Evolutionary conservation across 2,797 vertebrate genomes (phyloP).

Genomic region (Alectoris magna): DNA sequence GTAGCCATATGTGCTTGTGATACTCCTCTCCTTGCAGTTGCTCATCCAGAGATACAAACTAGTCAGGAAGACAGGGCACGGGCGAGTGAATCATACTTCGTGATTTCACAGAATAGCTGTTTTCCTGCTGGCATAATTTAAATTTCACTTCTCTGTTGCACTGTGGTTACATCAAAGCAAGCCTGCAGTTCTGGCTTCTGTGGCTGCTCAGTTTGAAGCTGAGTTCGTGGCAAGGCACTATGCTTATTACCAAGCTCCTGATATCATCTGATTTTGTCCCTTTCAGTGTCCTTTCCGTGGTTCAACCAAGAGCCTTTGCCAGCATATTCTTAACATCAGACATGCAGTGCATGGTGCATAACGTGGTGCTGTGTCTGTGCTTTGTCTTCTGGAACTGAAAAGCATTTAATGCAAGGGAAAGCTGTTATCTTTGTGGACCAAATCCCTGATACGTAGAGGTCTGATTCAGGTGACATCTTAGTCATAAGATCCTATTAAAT

Average conservation of each 20-base stretch:
- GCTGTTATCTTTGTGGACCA: not conserved
- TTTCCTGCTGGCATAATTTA: not conserved
- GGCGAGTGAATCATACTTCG: not conserved
- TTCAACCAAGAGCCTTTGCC: not conserved
- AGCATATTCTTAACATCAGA: not conserved
- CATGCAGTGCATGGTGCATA: not conserved
- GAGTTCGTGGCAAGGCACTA: not conserved
- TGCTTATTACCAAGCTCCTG: not conserved
- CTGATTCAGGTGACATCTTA: not conserved
- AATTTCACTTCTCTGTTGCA: not conserved
- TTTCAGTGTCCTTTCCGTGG: fast-evolving
- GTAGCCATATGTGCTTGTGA: fast-evolving
- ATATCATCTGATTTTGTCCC: not conserved
- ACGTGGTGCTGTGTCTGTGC: not conserved
- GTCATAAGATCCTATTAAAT: not conserved
- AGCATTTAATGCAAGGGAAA: not conserved
- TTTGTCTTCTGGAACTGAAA: not conserved
- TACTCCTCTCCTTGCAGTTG: not conserved
- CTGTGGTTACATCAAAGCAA: not conserved
- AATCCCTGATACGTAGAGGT: not conserved
- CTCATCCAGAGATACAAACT: not conserved
- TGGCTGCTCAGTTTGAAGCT: not conserved
- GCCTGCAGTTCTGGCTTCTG: not conserved
- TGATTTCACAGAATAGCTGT: not conserved
- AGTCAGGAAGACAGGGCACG: not conserved